Conservation (phyloP, 2,113 vertebrate species). For the Amphiprion percula region DNA sequence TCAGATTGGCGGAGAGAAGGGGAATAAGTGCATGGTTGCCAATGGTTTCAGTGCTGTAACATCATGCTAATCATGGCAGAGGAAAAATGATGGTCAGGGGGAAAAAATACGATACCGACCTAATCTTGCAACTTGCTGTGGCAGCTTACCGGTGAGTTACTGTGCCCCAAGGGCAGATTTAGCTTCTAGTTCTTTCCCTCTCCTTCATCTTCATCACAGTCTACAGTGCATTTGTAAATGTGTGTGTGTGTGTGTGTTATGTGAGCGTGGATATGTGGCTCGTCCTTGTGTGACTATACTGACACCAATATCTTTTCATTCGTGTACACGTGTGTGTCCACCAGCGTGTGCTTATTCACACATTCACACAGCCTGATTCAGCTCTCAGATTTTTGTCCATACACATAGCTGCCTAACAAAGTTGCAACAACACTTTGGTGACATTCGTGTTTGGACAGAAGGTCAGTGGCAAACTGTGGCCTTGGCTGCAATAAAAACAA, state of each 20-base stretch:
- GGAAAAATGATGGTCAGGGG: slow-evolving; percentile 70
- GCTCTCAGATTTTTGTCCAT: not conserved
- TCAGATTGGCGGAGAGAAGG: slow-evolving; percentile 60
- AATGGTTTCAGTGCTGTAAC: slow-evolving; percentile 69
- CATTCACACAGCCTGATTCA: not conserved
- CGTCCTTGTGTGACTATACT: slow-evolving; percentile 6
- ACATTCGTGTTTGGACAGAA: slow-evolving; percentile 16
- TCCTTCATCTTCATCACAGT: slow-evolving; percentile 73
- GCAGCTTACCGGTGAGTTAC: slow-evolving; percentile 78
- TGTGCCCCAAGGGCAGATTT: slow-evolving; percentile 74
- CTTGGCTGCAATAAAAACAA: slow-evolving; percentile 11
- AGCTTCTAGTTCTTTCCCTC: slow-evolving; percentile 62
- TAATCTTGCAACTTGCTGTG: slow-evolving; percentile 75
- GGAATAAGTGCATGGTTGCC: slow-evolving; percentile 72
- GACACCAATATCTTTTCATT: slow-evolving; percentile 24
- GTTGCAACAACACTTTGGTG: slow-evolving; percentile 2
- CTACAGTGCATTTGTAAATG: slow-evolving; percentile 35
- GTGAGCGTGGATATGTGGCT: not conserved
- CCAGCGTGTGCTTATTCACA: not conserved
- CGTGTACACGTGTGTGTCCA: not conserved
- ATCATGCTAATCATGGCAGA: slow-evolving; percentile 80
- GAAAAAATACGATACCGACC: slow-evolving; percentile 74
- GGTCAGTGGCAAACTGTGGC: slow-evolving; percentile 39
- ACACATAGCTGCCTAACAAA: slow-evolving; percentile 12
- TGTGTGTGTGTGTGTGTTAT: slow-evolving; percentile 14